phyloP scores from a whole-genome alignment of 2,888 invertebrate species.

The Mongoloraphidia duomilia region DNA sequence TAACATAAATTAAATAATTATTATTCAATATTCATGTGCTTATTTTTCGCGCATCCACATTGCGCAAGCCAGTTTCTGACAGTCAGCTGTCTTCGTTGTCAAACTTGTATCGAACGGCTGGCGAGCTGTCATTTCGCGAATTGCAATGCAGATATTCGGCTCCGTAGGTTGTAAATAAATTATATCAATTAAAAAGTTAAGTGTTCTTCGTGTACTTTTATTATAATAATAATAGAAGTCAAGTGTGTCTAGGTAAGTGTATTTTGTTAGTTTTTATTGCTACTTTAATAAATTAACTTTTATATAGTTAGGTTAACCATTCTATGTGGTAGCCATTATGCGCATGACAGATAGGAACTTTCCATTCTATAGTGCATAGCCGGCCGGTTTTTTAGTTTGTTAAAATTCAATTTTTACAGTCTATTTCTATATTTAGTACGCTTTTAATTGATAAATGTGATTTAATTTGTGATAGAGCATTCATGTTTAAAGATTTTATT shows the following conservation, averaged over 20 bases:
- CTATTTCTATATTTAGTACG: no score
- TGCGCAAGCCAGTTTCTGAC: conserved; percentile 16
- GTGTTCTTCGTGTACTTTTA: background rate
- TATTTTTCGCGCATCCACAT: conserved; percentile 4
- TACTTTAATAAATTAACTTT: background rate
- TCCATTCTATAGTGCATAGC: conserved; percentile 12
- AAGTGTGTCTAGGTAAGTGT: no score
- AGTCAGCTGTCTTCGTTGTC: conserved; percentile 29
- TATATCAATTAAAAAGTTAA: background rate
- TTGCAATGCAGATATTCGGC: background rate
- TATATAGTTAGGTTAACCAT: background rate
- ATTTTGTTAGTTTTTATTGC: background rate
- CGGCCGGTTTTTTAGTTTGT: conserved; percentile 23
- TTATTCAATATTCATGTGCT: no score
- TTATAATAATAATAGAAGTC: no score
- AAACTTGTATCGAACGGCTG: conserved; percentile 26
- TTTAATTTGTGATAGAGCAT: no score
- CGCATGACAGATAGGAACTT: conserved; percentile 4
- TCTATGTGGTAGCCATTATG: background rate
- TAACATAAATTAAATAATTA: no score
- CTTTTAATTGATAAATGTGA: no score
- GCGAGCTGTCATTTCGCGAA: conserved; percentile 19
- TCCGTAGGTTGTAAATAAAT: background rate
- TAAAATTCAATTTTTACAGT: background rate
- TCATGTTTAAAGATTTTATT: no score